Conservation (phyloP, 2,888 invertebrate species). For the Cataglyphis cursor region DNA sequence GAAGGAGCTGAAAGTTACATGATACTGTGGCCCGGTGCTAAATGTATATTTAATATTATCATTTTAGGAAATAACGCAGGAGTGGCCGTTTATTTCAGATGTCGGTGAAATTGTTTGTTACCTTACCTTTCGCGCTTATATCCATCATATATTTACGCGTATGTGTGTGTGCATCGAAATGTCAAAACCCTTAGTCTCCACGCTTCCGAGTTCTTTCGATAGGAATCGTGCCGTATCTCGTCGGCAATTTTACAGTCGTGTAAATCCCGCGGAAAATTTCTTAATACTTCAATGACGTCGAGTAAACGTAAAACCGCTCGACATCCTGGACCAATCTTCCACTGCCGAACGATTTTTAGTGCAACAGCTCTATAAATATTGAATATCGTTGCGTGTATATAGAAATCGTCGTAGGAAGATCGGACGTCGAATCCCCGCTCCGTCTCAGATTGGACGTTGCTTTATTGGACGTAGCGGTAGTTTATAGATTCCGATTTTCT, state of each 20-base stretch:
- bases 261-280: constrained; percentile 74
- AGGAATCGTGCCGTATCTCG: constrained; percentile 55
- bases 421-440: constrained; percentile 60
- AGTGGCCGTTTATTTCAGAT: constrained; percentile 77
- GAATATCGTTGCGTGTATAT: constrained; percentile 44
- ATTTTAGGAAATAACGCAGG: constrained; percentile 76
- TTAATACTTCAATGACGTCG: constrained; percentile 77
- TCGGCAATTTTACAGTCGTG: constrained; percentile 77
- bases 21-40: constrained; percentile 61
- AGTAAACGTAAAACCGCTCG: constrained; percentile 73
- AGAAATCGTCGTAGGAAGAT: constrained; percentile 43
- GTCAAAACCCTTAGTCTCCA: constrained; percentile 19
- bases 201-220: constrained; percentile 17
- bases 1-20: constrained; percentile 63
- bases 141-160: background rate
- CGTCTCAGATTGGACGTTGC: constrained; percentile 70
- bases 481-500: constrained; percentile 80
- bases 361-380: constrained; percentile 25
- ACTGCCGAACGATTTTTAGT: constrained; percentile 54
- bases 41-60: constrained; percentile 84
- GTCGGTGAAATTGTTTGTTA: constrained; percentile 78
- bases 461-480: constrained; percentile 75
- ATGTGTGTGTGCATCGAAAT: constrained; percentile 4
- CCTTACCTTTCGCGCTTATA: background rate
- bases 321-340: constrained; percentile 57